Conservation (phyloP, 2,888 invertebrate genomes). For the Callinectes sapidus region DNA sequence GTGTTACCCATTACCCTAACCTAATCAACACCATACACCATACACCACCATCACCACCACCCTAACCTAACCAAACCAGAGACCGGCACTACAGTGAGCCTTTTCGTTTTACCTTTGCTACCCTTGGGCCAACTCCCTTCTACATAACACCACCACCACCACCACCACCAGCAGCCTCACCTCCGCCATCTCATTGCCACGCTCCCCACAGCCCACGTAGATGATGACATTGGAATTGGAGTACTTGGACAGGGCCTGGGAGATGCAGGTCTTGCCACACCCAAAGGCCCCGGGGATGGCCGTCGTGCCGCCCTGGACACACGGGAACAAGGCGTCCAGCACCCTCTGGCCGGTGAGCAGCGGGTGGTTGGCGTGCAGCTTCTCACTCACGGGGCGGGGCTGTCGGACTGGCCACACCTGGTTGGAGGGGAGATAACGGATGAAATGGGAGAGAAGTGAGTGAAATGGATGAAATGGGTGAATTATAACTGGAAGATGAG, state of each 20-base stretch:
- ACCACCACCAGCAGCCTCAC: slow-evolving; percentile 74
- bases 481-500: no score
- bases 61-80: not conserved
- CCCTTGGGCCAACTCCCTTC: no score
- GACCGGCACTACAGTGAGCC: no score
- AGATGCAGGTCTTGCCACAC: slow-evolving; percentile 99
- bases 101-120: no score
- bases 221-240: slow-evolving; percentile 99
- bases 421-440: not conserved
- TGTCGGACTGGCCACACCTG: slow-evolving; percentile 98
- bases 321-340: slow-evolving; percentile 98
- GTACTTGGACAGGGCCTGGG: slow-evolving; percentile 98
- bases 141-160: not conserved
- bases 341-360: slow-evolving; percentile 98
- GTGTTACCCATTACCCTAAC: no score
- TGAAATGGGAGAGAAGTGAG: no score
- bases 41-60: no score
- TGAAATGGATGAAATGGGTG: no score
- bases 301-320: slow-evolving; percentile 96
- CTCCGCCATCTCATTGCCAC: slow-evolving; percentile 99
- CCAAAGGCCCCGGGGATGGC: slow-evolving; percentile 99
- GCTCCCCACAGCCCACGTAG: slow-evolving; percentile 99
- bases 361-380: slow-evolving; percentile 98
- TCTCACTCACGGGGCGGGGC: slow-evolving; percentile 96
- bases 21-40: no score